phyloP scores from a whole-genome alignment of 92 coral and sea anemone genomes.

The Blastomussa wellsi region DNA sequence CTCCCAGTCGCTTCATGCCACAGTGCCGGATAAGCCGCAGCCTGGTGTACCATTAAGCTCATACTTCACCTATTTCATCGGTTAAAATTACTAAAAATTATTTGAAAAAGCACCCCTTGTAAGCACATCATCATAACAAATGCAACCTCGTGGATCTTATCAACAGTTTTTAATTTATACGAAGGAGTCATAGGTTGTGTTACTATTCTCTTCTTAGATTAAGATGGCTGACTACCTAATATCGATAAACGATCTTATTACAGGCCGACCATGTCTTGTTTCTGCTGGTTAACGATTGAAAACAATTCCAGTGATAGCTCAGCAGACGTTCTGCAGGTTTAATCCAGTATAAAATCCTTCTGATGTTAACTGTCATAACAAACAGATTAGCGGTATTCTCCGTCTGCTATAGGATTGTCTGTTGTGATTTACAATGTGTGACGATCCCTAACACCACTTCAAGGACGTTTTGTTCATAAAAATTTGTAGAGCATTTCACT shows the following conservation, averaged over 20 bases:
- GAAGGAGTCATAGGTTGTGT: neutral
- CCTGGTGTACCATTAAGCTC: no score
- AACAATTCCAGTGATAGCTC: neutral
- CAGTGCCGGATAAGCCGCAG: no score
- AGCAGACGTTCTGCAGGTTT: neutral
- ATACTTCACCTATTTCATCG: no score
- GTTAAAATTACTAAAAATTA: no score
- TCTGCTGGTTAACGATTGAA: neutral
- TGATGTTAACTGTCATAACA: neutral
- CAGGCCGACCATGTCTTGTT: neutral
- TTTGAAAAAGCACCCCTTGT: neutral
- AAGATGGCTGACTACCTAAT: neutral
- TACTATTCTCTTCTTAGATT: neutral
- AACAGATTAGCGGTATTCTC: neutral
- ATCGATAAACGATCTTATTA: neutral
- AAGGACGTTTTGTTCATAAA: neutral
- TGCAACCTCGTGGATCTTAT: neutral
- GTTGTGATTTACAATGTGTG: neutral
- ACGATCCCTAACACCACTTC: neutral
- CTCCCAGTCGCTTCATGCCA: no score
- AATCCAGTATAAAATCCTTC: neutral
- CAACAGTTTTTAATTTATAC: neutral
- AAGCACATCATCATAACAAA: neutral
- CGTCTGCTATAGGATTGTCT: neutral
- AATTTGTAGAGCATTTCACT: neutral